Conservation (phyloP, 1,140 invertebrate genomes). For the Berghia stephanieae region DNA sequence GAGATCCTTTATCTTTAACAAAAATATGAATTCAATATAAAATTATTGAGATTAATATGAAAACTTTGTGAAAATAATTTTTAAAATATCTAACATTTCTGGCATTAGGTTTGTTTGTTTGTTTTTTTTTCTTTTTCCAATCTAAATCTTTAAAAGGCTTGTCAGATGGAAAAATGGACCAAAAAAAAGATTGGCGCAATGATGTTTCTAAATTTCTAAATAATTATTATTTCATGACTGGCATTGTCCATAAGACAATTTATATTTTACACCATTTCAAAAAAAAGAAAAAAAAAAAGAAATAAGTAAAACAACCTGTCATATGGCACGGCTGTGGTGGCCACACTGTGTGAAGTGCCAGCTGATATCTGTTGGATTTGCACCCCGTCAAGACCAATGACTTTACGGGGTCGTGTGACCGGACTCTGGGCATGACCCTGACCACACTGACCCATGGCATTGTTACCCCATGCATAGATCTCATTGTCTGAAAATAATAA, state of each 20-base stretch:
- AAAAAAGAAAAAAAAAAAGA: neutral
- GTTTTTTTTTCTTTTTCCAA: too few relatives aligned
- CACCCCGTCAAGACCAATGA: slow-evolving; percentile 58
- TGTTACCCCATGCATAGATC: slow-evolving; percentile 66
- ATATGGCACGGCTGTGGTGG: slow-evolving; percentile 67
- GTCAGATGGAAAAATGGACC: too few relatives aligned
- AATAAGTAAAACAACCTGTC: slow-evolving; percentile 58
- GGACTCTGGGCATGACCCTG: slow-evolving; percentile 63
- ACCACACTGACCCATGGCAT: slow-evolving; percentile 71
- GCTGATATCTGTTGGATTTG: slow-evolving; percentile 63
- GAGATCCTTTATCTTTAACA: too few relatives aligned
- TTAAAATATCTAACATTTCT: too few relatives aligned
- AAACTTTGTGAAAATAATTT: too few relatives aligned
- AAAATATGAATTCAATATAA: too few relatives aligned
- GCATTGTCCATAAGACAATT: neutral
- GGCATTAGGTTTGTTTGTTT: too few relatives aligned
- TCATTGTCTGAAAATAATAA: slow-evolving; percentile 57
- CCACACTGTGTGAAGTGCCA: slow-evolving; percentile 64
- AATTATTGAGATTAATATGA: too few relatives aligned
- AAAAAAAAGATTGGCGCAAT: too few relatives aligned
- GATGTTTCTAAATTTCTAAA: too few relatives aligned
- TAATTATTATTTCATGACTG: neutral
- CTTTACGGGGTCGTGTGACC: slow-evolving; percentile 59
- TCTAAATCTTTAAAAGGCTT: too few relatives aligned
- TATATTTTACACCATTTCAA: neutral